These are phyloP conservation scores for Petrolisthes cinctipes DNA, from an alignment of 2,888 invertebrate genomes.

Conservation along the genomic window DNA sequence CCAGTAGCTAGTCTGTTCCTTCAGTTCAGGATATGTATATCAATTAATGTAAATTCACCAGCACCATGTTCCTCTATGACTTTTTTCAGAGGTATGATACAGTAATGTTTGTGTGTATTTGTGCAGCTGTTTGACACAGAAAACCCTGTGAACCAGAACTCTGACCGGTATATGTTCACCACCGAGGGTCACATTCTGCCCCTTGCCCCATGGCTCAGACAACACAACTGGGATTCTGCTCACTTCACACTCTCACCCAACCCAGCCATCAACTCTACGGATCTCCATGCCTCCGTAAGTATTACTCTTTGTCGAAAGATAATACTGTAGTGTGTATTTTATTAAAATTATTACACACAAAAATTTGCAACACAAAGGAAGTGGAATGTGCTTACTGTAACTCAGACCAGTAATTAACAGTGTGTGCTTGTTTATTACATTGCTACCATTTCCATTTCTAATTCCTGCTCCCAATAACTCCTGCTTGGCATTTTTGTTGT, in stretches of 20 bases:
- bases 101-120: not conserved
- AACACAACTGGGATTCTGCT: constrained; percentile 38
- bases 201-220: constrained; percentile 67
- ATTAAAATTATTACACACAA: no score
- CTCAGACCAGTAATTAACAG: no score
- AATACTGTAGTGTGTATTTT: no score
- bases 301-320: no score
- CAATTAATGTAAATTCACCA: not conserved
- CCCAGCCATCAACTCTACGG: no score
- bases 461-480: no score
- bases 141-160: constrained; percentile 74
- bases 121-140: constrained; percentile 76
- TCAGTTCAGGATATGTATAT: not conserved
- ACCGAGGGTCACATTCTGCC: constrained; percentile 77
- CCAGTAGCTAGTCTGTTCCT: not conserved
- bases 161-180: constrained; percentile 74
- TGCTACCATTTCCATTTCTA: no score
- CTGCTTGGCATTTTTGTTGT: no score
- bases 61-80: not conserved
- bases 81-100: not conserved
- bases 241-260: constrained; percentile 14
- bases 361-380: no score
- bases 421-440: no score
- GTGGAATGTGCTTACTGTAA: no score
- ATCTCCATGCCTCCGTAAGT: constrained; percentile 37